A percentile compares a stretch with the other conserved stretches of the same genome.
phyloP scores from a whole-genome alignment of 2,797 vertebrate species.

The Hydrophis major region DNA sequence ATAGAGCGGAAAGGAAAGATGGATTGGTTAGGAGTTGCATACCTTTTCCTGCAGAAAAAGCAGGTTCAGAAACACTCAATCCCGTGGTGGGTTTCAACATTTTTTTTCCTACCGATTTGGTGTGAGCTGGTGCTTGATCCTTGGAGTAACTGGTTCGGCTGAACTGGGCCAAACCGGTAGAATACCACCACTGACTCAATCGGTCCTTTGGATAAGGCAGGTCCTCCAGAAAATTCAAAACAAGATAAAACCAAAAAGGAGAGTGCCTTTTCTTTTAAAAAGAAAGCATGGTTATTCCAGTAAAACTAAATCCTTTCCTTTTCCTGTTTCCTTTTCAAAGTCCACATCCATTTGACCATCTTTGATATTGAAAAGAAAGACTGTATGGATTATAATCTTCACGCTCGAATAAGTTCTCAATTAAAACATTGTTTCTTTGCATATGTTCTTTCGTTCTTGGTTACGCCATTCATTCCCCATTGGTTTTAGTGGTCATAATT shows the following conservation, averaged over 20 bases:
- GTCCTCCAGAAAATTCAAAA: background rate
- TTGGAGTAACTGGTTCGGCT: too few relatives aligned
- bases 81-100: too few relatives aligned
- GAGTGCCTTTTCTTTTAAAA: background rate
- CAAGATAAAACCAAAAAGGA: background rate
- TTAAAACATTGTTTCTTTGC: background rate
- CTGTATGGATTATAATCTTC: background rate
- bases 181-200: too few relatives aligned
- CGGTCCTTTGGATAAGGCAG: background rate
- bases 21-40: background rate
- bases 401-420: background rate
- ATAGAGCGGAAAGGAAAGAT: background rate
- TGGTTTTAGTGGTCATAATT: slow-evolving; percentile 8
- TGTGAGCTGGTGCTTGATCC: too few relatives aligned
- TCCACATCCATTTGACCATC: background rate
- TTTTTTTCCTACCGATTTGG: too few relatives aligned
- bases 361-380: background rate
- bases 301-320: background rate
- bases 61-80: background rate
- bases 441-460: background rate
- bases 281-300: background rate
- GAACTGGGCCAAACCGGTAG: too few relatives aligned
- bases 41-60: background rate
- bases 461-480: background rate
- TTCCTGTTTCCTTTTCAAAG: background rate